Evolutionary conservation across 2,797 vertebrate genomes (phyloP), one percentile per base, ranked within the genome.

Genomic region (Trachops cirrhosus): DNA sequence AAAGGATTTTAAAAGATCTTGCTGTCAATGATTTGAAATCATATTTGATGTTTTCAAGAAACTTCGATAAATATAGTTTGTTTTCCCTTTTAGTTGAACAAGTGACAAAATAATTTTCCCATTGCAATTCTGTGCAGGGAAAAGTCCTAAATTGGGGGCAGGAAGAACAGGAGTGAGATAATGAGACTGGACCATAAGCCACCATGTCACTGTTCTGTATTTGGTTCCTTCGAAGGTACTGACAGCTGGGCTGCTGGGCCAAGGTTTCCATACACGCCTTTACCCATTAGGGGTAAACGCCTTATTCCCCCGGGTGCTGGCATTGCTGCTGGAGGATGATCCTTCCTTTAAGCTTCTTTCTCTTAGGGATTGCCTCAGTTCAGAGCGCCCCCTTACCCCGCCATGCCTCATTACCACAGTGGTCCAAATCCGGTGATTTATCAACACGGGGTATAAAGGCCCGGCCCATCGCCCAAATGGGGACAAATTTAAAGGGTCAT

Each of bases 31-130:
- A 75, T 59, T 44, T 70, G 59, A 71, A 87, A 87, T 37, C 34
- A 59, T 21, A 26, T 48, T 95, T 86, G n/a, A 6, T 62, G 34
- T 70, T 78, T 86, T 83, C 41, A 70, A 64, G 37, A 83, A 92
- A 39, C 37, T 34, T 57, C 39, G 24, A 6, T 89, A 78, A 18
- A 67, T 0, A 48, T 39, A 14, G 0, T 52, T 50, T 83, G 24
- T 77, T n/a, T 12, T 59, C 15, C 68, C 54, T 11, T 96, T 73
- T 67, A 62, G 32, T 89, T 52, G n/a, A 77, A 50, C 32, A 77
- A 52, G 6, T 52, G 48, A 52, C 15, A 52, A n/a, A 52, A 52
- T 12, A 50, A 2, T 37, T 10, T 75, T 74, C 21, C 6, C 6
- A 16, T 46, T 52, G 6, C 64, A 48, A 11, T 1, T 10, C 62